Evolutionary conservation across 2,888 invertebrate species (phyloP), one percentile per base, ranked within the genome.

Genomic region (Platerodrilus igneus): DNA sequence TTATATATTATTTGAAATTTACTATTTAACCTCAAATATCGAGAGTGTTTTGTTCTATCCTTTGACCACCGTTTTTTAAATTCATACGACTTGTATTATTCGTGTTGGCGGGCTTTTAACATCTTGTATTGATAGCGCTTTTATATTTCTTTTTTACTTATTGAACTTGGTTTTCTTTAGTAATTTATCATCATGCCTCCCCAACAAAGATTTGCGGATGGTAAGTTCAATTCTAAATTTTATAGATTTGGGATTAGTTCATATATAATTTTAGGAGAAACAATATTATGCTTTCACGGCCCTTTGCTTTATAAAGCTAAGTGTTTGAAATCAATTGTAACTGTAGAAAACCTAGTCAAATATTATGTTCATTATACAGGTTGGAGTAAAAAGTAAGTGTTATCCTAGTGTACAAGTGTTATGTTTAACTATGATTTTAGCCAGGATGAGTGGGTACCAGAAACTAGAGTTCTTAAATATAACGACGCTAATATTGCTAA

Each of bases 351-450:
- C 67, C 83, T 84, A 67, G 77, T 89, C 4, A 83, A 88, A 61
- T 95, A 95, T 70, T 83, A 90, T 43, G 92, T 96, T 50, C 96
- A 96, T 68, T 96, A 96, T 67, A 92, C 92, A 51, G 95, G 95
- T 2, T 96, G 96, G 96, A 96, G 93, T 64, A 96, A 95, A 74
- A 95, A 91, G 92, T 94, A 75, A 72, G 77, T 68, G 36, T 35
- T 22, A 32, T 6, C 4, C 22, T 32, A 16, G 16, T 17, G 10
- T 11, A 16, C 2, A 4, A 17, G 9, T 38, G 8, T 34, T 8
- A 9, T n/a, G 8, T 31, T 37, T 35, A 47, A n/a, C n/a, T n/a
- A 38, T 39, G 36, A 40, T 67, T 75, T 13, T 62, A 87, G 87
- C 68, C 88, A 87, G 88, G 88, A 88, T 59, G 88, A 88, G 64